Percentiles rank a stretch among this genome's conserved stretches.
phyloP scores from a whole-genome alignment of 1,140 invertebrate genomes.

The Brachionus sp. region DNA sequence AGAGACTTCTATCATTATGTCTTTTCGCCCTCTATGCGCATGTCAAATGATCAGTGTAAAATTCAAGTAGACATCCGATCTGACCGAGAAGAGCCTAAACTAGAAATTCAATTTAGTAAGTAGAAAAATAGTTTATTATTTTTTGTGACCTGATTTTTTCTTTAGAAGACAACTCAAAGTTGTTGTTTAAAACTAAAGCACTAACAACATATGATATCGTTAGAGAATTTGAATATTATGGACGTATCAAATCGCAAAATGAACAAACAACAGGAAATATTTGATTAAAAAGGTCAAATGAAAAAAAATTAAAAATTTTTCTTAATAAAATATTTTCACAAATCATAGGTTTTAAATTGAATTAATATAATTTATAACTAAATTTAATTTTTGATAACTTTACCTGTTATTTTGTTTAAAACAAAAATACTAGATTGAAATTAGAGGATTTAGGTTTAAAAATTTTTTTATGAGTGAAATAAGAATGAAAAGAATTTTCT shows the following conservation, averaged over 20 bases:
- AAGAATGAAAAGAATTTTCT: too few relatives aligned
- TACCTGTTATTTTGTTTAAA: too few relatives aligned
- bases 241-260: not conserved
- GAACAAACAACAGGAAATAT: not conserved
- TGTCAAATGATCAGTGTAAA: conserved; percentile 14
- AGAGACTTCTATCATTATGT: conserved; percentile 45
- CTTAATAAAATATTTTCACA: too few relatives aligned
- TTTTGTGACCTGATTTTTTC: not conserved
- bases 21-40: conserved; percentile 9
- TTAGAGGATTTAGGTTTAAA: too few relatives aligned
- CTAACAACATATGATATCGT: conserved; percentile 37
- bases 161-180: conserved; percentile 25
- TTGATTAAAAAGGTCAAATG: not conserved
- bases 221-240: conserved; percentile 7
- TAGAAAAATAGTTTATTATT: not conserved
- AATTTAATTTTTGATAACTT: too few relatives aligned
- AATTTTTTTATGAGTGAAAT: too few relatives aligned
- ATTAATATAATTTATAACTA: too few relatives aligned
- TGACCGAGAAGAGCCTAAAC: not conserved
- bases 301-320: not conserved
- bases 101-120: conserved; percentile 44
- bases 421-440: too few relatives aligned
- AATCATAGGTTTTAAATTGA: not conserved
- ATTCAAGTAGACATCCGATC: conserved; percentile 39
- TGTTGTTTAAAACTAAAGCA: conserved; percentile 40